Conservation (phyloP, 2,797 vertebrate genomes). For the Bradypodion ventrale region DNA sequence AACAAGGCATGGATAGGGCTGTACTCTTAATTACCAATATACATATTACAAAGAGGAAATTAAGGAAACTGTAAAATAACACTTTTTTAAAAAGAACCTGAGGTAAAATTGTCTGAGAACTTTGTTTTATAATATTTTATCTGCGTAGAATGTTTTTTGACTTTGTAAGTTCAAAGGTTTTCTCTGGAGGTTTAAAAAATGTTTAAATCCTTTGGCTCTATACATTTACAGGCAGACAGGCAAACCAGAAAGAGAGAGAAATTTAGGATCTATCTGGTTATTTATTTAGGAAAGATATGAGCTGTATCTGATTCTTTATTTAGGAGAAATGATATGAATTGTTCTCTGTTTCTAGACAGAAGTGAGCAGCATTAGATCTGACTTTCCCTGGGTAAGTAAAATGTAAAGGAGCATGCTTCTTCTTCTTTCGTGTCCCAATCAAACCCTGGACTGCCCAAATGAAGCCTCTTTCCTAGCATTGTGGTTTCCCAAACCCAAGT, state of each 20-base stretch:
- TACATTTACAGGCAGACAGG: no score
- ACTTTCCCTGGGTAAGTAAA: background rate
- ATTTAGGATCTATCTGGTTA: no score
- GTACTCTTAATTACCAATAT: slow-evolving; percentile 35
- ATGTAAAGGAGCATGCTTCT: background rate
- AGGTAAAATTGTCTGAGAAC: background rate
- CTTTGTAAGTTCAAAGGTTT: slow-evolving; percentile 15
- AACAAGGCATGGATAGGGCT: background rate
- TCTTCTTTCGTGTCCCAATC: no score
- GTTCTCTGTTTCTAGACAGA: background rate
- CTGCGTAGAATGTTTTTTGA: background rate
- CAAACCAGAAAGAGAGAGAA: no score
- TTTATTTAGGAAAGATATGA: no score
- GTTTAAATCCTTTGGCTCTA: background rate
- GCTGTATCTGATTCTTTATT: background rate
- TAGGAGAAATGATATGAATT: slow-evolving; percentile 1
- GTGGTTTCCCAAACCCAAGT: no score
- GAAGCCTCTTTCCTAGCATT: no score
- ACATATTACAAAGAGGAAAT: slow-evolving; percentile 43
- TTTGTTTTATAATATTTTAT: slow-evolving; percentile 6
- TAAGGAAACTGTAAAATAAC: background rate
- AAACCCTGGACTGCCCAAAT: no score
- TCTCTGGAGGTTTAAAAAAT: slow-evolving; percentile 19
- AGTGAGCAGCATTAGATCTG: background rate
- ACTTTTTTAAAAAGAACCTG: background rate